Evolutionary conservation across 2,113 vertebrate species (phyloP).

Genomic region (Andinoacara biseriatus): DNA sequence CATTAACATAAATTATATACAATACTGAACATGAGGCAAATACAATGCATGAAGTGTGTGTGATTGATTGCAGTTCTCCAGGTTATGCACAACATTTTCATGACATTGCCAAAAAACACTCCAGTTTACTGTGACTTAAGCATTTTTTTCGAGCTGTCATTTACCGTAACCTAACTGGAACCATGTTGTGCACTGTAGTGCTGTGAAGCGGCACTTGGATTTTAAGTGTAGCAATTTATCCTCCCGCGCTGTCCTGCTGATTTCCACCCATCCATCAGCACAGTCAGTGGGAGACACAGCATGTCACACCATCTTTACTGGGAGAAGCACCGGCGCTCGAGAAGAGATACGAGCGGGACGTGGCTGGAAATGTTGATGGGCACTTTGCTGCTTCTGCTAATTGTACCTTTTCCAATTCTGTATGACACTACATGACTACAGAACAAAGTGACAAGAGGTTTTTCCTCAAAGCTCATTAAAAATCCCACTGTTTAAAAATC

Average conservation of each 20-base stretch:
- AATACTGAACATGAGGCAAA: neutral
- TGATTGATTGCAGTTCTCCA: constrained; percentile 7
- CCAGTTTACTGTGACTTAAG: constrained; percentile 4
- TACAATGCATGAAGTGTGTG: constrained; percentile 17
- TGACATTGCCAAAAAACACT: neutral
- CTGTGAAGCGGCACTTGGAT: constrained; percentile 13
- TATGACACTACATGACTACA: neutral
- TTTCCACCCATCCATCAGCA: constrained; percentile 48
- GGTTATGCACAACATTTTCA: constrained; percentile 62
- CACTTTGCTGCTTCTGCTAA: constrained; percentile 11
- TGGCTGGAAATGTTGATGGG: constrained; percentile 16
- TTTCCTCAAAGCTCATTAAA: neutral
- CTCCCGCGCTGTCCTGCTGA: constrained; percentile 34
- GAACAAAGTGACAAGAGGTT: neutral
- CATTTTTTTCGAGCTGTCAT: constrained; percentile 4
- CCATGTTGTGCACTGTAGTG: neutral
- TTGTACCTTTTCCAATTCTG: neutral
- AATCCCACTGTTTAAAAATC: neutral
- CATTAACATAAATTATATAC: neutral
- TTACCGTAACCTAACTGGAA: constrained; percentile 17
- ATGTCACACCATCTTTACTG: constrained; percentile 45
- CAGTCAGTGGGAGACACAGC: constrained; percentile 28
- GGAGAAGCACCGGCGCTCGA: constrained; percentile 14
- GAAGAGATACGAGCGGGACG: neutral
- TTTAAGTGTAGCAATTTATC: constrained; percentile 39